phyloP scores from a whole-genome alignment of 2,888 invertebrate species.

The Rotaria socialis region DNA sequence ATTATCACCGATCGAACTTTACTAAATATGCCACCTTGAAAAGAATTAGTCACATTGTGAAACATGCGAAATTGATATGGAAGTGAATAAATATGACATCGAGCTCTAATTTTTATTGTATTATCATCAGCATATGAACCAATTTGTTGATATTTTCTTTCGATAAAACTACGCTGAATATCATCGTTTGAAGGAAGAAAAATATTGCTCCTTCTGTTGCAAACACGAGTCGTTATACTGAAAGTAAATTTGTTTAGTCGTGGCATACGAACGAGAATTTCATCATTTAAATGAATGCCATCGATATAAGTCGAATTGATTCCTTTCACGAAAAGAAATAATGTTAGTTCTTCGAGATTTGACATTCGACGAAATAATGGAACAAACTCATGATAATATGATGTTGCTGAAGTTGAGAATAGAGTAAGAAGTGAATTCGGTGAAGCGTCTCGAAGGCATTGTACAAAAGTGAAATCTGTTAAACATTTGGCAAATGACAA shows the following conservation, averaged over 20 bases:
- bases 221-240: neutral
- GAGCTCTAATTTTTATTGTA: neutral
- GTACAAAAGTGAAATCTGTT: neutral
- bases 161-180: slow-evolving; percentile 12
- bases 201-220: neutral
- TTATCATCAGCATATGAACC: neutral
- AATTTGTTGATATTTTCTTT: neutral
- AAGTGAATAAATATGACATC: neutral
- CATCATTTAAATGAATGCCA: slow-evolving; percentile 7
- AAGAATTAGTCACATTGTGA: neutral
- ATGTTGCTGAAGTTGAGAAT: neutral
- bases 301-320: neutral
- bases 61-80: neutral
- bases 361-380: neutral
- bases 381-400: neutral
- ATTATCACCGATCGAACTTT: neutral
- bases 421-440: no score
- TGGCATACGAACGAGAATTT: neutral
- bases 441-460: no score
- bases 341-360: slow-evolving; percentile 3
- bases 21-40: neutral
- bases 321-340: neutral
- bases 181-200: neutral
- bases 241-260: neutral
- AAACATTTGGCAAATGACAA: no score